Base-by-base conservation (phyloP, 2,888 invertebrate species). In the Philereme vetulata region DNA sequence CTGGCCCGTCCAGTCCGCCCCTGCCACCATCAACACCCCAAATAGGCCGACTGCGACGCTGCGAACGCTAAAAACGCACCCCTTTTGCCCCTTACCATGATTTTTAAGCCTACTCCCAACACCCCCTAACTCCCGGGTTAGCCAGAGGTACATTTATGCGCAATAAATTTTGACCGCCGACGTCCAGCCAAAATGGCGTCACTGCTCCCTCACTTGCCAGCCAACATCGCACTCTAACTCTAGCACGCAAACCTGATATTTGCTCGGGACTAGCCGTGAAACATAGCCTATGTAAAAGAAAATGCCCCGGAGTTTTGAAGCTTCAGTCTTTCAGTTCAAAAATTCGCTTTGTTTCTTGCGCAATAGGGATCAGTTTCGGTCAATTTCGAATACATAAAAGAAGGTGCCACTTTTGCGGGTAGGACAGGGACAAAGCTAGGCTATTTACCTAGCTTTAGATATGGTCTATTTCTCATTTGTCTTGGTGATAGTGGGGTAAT, bases 91-190 rank as follows among this genome's bases (percentile, higher is more conserved):
- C 90, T 85, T 78, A 81, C 90, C 84, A 83, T 85, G 82, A 90
- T 91, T 92, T 92, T 91, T 91, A 91, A 91, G 90, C 91, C 91
- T 90, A 90, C 90, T 80, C 86, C 87, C 81, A 72, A 79, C 85
- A 78, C 84, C 88, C 88, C 82, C 86, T 88, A 90, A 90, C 89
- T 79, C 88, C 90, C 89, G 88, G 89, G 90, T 91, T 92, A 91
- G 91, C 90, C 87, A 78, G 89, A 89, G 90, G 86, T 91, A 90
- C 92, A 90, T 91, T 92, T 92, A 92, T 91, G 91, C 90, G 88
- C 91, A 90, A 92, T 92, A 92, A 92, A 92, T 92, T 92, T 91
- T 90, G 89, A 90, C 90, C 88, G 84, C 85, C 82, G 71, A 75
- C 80, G 75, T 78, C 80, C 79, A 77, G 76, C 71, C 82, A 80